A percentile compares a stretch with the other conserved stretches of the same genome.
These are phyloP conservation scores for Neuroterus valhalla DNA, from an alignment of 1,140 invertebrate species.

Conservation along the genomic window DNA sequence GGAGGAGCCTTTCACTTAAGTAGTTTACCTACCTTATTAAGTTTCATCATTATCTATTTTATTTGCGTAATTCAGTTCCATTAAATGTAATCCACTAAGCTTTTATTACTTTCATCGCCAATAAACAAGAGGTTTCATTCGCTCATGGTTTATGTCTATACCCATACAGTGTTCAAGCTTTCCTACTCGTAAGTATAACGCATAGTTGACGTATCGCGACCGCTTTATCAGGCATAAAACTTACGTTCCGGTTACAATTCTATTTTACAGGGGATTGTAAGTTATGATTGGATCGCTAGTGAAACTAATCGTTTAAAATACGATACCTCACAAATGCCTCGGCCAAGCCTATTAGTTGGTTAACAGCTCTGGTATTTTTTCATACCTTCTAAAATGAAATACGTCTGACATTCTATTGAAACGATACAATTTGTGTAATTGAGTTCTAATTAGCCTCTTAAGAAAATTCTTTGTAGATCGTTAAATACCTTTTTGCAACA, in stretches of 20 bases:
- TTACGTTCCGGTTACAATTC: constrained; percentile 25
- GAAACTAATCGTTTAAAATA: constrained; percentile 30
- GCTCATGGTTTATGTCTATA: background rate
- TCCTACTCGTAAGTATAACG: background rate
- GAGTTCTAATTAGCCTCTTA: constrained; percentile 7
- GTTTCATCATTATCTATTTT: background rate
- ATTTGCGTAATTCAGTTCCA: background rate
- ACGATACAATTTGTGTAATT: constrained; percentile 23
- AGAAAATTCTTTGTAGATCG: background rate
- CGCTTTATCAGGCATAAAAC: constrained; percentile 20
- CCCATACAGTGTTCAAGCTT: background rate
- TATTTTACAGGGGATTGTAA: constrained; percentile 18
- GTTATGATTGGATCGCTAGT: constrained; percentile 22
- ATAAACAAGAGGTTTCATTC: constrained; percentile 14
- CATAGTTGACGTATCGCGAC: constrained; percentile 23
- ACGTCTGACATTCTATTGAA: background rate
- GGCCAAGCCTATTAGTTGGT: constrained; percentile 26
- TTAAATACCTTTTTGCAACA: background rate
- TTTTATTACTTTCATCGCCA: background rate
- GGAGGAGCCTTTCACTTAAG: too few relatives aligned
- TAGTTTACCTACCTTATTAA: too few relatives aligned
- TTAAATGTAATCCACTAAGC: background rate
- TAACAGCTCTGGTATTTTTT: constrained; percentile 14
- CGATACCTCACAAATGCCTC: constrained; percentile 17
- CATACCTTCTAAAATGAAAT: background rate